phyloP scores from a whole-genome alignment of 2,797 vertebrate genomes.

The Chaetodon trifasciatus region DNA sequence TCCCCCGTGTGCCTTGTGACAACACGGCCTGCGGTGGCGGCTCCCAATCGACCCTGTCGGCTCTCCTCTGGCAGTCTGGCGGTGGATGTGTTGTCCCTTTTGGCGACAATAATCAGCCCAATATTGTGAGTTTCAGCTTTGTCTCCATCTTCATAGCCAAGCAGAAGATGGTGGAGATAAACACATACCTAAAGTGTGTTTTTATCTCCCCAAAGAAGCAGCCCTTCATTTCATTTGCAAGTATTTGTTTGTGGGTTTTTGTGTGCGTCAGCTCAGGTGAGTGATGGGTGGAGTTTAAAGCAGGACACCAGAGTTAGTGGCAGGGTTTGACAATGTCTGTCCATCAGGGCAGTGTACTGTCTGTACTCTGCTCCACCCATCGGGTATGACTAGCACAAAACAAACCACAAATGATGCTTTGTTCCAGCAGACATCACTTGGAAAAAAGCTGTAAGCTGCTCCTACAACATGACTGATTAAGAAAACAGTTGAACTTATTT shows the following conservation, averaged over 20 bases:
- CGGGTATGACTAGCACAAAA: constrained; percentile 2
- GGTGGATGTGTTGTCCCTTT: neutral
- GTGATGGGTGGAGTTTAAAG: neutral
- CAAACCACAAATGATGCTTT: constrained; percentile 54
- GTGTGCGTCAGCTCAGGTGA: neutral
- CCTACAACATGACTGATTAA: constrained; percentile 23
- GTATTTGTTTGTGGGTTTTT: neutral
- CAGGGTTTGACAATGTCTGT: too few species aligned
- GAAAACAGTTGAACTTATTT: constrained; percentile 35
- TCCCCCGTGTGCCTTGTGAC: constrained; percentile 35
- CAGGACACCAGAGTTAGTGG: neutral
- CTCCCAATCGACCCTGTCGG: neutral
- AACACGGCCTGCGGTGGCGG: neutral
- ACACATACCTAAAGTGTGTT: neutral
- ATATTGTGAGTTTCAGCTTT: neutral
- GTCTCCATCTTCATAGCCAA: neutral
- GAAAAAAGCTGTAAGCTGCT: constrained; percentile 32
- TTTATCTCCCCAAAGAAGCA: neutral
- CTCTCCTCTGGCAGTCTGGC: neutral
- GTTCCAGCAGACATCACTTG: constrained; percentile 49
- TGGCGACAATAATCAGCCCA: neutral
- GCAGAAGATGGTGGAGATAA: neutral
- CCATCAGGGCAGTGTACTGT: neutral
- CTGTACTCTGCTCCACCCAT: constrained; percentile 49
- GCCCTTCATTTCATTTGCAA: neutral